A percentile compares a stretch with the other conserved stretches of the same genome.
These are phyloP conservation scores for Brienomyrus brachyistius DNA, from an alignment of 2,113 vertebrate species.

Conservation along the genomic window DNA sequence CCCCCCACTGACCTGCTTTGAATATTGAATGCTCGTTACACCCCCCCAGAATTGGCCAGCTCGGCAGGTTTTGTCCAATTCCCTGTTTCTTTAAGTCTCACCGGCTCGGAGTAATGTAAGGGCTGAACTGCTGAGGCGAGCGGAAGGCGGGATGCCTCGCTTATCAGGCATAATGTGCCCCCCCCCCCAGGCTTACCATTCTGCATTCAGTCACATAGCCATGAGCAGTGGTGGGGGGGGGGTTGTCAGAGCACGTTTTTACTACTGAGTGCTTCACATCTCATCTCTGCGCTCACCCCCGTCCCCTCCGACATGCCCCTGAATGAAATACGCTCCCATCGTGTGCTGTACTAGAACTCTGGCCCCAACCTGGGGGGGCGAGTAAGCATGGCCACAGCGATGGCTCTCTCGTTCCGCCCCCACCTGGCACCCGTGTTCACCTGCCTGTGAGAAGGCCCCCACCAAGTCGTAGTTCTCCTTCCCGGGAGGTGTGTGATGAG, in stretches of 20 bases:
- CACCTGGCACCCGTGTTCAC: neutral
- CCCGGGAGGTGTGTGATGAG: neutral
- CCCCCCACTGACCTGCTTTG: slow-evolving; percentile 25
- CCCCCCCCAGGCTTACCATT: neutral
- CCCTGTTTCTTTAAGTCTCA: slow-evolving; percentile 32
- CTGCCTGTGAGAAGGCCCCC: neutral
- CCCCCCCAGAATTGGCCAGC: slow-evolving; percentile 46
- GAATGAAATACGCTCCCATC: neutral
- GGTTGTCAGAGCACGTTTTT: neutral
- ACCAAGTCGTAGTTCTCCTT: neutral
- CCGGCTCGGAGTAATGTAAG: slow-evolving; percentile 52
- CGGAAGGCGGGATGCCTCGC: slow-evolving; percentile 32
- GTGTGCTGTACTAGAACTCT: neutral
- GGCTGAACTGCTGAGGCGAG: slow-evolving; percentile 50
- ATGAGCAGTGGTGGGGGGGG: neutral
- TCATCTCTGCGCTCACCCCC: neutral
- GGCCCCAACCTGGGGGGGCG: neutral
- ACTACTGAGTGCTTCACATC: neutral
- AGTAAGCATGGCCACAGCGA: neutral
- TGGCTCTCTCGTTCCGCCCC: neutral
- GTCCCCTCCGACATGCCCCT: neutral
- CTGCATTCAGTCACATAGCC: neutral
- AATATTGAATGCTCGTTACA: slow-evolving; percentile 49
- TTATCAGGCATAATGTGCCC: slow-evolving; percentile 36
- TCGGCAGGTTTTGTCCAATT: slow-evolving; percentile 55